Percentiles rank a stretch among this genome's conserved stretches.
Conservation (phyloP, 2,888 invertebrate species). For the Cybosia mesomella region DNA sequence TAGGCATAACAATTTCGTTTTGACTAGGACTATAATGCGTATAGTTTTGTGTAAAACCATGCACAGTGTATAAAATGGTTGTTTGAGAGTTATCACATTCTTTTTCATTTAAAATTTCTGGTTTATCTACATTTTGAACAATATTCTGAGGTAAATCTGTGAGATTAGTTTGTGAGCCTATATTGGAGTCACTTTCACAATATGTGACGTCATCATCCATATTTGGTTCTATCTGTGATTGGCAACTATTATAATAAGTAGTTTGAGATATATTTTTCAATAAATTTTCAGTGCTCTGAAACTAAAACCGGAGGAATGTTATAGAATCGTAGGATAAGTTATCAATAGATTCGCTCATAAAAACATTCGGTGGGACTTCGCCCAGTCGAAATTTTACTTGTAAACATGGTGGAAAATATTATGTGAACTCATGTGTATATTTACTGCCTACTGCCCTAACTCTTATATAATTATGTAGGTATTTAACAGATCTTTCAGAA, state of each 20-base stretch:
- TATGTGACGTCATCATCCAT: constrained; percentile 7
- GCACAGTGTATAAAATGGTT: constrained; percentile 49
- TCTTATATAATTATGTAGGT: too few species aligned
- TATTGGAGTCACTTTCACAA: not conserved
- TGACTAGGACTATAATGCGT: constrained; percentile 68
- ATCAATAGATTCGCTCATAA: not conserved
- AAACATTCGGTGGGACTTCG: not conserved
- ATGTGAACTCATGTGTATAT: too few species aligned
- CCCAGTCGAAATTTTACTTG: too few species aligned
- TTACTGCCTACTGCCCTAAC: too few species aligned
- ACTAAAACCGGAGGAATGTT: not conserved
- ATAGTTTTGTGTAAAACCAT: constrained; percentile 51
- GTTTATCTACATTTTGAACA: not conserved
- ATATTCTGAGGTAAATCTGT: not conserved
- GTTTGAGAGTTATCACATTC: constrained; percentile 43
- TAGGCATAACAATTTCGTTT: constrained; percentile 47
- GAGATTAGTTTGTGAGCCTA: not conserved
- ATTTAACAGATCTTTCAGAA: too few species aligned
- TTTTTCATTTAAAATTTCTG: not conserved
- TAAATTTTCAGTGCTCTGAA: constrained; percentile 19
- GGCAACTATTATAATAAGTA: constrained; percentile 24
- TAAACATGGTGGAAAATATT: too few species aligned
- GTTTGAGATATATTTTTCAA: constrained; percentile 29
- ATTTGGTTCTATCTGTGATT: not conserved
- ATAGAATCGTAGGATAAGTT: too few species aligned